phyloP scores from a whole-genome alignment of 1,140 invertebrate species.

The Pantala flavescens region DNA sequence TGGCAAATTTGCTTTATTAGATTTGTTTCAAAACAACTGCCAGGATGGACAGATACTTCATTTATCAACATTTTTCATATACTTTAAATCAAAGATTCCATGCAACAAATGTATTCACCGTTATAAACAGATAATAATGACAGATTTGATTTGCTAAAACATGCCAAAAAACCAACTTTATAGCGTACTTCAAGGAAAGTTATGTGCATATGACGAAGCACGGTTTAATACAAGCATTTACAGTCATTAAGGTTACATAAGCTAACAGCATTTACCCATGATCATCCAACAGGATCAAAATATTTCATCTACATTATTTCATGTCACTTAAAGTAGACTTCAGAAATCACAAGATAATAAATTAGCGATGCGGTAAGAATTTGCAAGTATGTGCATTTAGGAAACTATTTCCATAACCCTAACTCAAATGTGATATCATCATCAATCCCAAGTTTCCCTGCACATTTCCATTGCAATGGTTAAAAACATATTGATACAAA shows the following conservation, averaged over 20 bases:
- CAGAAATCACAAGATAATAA: constrained; percentile 7
- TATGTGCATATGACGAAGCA: constrained; percentile 9
- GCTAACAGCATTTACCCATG: constrained; percentile 1
- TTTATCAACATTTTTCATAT: not conserved
- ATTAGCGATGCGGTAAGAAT: constrained; percentile 5
- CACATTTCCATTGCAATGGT: constrained; percentile 5
- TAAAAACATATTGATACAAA: constrained; percentile 7
- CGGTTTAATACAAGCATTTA: constrained; percentile 10
- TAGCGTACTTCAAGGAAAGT: constrained; percentile 6
- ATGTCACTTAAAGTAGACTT: not conserved
- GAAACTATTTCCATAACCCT: constrained; percentile 6
- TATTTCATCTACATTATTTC: constrained; percentile 9
- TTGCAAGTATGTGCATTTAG: not conserved
- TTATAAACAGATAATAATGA: not conserved
- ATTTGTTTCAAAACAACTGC: not conserved
- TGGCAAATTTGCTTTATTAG: not conserved
- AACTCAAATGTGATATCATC: not conserved
- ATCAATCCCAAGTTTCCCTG: not conserved
- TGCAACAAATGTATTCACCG: constrained; percentile 1
- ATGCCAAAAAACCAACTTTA: not conserved
- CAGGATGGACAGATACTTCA: not conserved
- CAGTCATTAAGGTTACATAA: constrained; percentile 10
- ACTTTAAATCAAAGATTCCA: not conserved
- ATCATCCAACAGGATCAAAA: constrained; percentile 9
- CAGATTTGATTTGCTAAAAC: constrained; percentile 7